Evolutionary conservation across 2,888 invertebrate genomes (phyloP), one percentile per base, ranked within the genome.

Genomic region (Callinectes sapidus): DNA sequence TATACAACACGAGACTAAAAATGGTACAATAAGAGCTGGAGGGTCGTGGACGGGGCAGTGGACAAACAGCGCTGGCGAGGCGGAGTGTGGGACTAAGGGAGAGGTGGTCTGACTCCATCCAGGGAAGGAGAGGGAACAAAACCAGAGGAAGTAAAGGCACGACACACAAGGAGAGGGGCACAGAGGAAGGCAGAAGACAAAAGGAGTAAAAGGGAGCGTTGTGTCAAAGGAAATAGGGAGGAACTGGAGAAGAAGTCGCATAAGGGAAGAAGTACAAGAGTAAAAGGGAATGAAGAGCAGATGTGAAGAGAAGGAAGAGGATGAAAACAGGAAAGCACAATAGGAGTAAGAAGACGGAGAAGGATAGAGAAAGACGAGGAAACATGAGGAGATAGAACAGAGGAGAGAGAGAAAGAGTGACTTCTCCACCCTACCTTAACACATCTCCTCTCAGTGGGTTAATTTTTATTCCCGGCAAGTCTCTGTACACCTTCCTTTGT

Each of bases 1-100:
- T 81, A 81, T 81, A 81, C 81, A 35, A 16, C 81, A 32, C 35
- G 35, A 81, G 35, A 81, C 81, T 81, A 35, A 81, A 81, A 81
- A 81, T 35, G 35, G 3, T 81, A 16, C 81, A 81, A 18, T 81
- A 35, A 81, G 81, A 32, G 35, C 10, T 18, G 32, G 35, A 71
- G 35, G 81, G 35, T 35, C 81, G 35, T 81, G 16, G 35, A 35
- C 81, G 81, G 81, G 81, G 32, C 18, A 32, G 28, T 32, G 81
- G 81, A 13, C 81, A 81, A 81, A 35, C 35, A 71, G 81, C 8
- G 81, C 16, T 14, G 35, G 81, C 81, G 35, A 35, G 81, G 35
- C 32, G 81, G 35, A 81, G 81, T 35, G 81, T 35, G 81, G 3
- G 81, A 32, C 2, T 13, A 28, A 28, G 28, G 35, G 35, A 16